These are phyloP conservation scores for Oostethus manadensis DNA, from an alignment of 2,113 vertebrate genomes.

Conservation along the genomic window DNA sequence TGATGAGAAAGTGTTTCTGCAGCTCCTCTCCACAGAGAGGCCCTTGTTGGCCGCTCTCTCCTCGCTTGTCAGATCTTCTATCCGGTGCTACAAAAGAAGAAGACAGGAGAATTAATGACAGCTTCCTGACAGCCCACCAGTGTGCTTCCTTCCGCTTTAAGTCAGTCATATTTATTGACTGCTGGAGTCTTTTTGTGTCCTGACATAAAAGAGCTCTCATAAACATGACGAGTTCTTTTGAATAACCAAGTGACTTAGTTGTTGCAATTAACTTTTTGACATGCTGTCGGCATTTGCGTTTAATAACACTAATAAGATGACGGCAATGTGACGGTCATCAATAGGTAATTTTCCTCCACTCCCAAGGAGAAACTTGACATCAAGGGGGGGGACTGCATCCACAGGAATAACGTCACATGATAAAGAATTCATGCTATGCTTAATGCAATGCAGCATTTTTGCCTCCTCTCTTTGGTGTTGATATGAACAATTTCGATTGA, in stretches of 20 bases:
- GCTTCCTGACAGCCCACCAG: conserved; percentile 37
- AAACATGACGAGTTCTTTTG: conserved; percentile 55
- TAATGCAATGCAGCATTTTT: conserved; percentile 26
- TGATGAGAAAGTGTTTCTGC: conserved; percentile 25
- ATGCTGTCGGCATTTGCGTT: conserved; percentile 29
- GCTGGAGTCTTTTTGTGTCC: conserved; percentile 44
- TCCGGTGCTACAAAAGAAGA: conserved; percentile 59
- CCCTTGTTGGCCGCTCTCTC: conserved; percentile 60
- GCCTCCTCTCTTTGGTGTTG: conserved; percentile 21
- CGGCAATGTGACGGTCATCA: conserved; percentile 16
- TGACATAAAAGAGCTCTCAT: conserved; percentile 53
- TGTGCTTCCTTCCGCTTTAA: conserved; percentile 40
- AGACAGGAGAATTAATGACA: conserved; percentile 61
- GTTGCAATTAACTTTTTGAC: conserved; percentile 36
- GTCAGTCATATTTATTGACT: conserved; percentile 62
- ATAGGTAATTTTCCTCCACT: conserved; percentile 19
- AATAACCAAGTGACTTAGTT: conserved; percentile 41
- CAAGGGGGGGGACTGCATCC: conserved; percentile 6
- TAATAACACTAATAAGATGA: conserved; percentile 31
- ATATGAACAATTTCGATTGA: conserved; percentile 44
- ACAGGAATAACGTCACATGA: conserved; percentile 15
- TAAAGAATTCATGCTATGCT: conserved; percentile 25
- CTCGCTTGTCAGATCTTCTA: conserved; percentile 52
- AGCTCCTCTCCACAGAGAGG: conserved; percentile 32
- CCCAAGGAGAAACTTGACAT: conserved; percentile 17